phyloP scores from a whole-genome alignment of 2,888 invertebrate genomes.

The Molorchus minor region DNA sequence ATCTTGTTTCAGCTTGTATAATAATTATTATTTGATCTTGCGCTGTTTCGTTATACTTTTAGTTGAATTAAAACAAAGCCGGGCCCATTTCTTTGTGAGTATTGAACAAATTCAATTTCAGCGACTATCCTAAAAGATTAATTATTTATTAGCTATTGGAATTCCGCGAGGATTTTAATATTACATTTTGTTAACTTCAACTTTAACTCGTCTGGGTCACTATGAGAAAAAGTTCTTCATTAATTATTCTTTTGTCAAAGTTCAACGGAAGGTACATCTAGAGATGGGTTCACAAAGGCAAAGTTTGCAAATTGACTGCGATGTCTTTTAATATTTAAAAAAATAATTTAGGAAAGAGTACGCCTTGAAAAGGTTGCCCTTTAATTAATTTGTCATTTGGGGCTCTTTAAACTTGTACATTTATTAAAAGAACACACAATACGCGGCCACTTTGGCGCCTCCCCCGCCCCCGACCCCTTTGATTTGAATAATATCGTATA shows the following conservation, averaged over 20 bases:
- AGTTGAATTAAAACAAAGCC: constrained; percentile 2
- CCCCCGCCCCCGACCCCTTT: too few species aligned
- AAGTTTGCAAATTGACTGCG: too few species aligned
- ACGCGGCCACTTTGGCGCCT: too few species aligned
- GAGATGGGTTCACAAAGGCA: not conserved
- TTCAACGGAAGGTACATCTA: not conserved
- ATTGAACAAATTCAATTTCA: constrained; percentile 23
- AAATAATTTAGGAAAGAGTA: too few species aligned
- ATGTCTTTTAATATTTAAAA: too few species aligned
- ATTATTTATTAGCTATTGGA: constrained; percentile 22
- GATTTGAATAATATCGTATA: too few species aligned
- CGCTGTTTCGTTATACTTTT: constrained; percentile 9
- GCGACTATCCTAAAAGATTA: constrained; percentile 11
- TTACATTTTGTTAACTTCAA: too few species aligned
- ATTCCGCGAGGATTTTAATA: constrained; percentile 16
- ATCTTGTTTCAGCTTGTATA: too few species aligned
- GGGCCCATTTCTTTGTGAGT: not conserved
- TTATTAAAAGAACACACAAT: too few species aligned
- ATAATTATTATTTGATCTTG: constrained; percentile 22
- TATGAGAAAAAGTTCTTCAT: not conserved
- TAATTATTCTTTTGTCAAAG: constrained; percentile 12
- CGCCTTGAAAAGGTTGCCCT: too few species aligned
- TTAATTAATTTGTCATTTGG: too few species aligned
- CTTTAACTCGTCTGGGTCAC: constrained; percentile 4
- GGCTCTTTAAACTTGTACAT: too few species aligned